phyloP scores from a whole-genome alignment of 2,888 invertebrate species.

The Oscheius sp. region DNA sequence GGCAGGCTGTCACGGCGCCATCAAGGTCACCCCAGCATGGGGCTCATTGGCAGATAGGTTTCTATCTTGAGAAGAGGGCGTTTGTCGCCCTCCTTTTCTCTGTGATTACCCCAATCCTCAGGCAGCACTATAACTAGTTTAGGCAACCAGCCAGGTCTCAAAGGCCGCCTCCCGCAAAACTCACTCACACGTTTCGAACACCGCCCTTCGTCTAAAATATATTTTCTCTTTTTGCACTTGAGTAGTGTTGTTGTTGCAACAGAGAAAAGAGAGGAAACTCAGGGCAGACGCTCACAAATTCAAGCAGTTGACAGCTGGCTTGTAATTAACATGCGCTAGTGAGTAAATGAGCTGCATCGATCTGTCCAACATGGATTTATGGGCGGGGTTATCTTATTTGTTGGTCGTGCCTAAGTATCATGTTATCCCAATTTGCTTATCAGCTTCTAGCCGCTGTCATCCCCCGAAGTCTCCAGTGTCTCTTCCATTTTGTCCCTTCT shows the following conservation, averaged over 20 bases:
- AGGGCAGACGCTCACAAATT: slow-evolving; percentile 4
- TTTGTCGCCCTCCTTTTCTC: slow-evolving; percentile 9
- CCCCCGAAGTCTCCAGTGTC: background rate
- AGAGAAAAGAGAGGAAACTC: no score
- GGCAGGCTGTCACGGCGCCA: slow-evolving; percentile 3
- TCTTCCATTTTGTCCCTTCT: background rate
- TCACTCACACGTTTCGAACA: slow-evolving; percentile 35
- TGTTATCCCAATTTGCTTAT: slow-evolving; percentile 27
- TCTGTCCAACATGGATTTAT: slow-evolving; percentile 34
- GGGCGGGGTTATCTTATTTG: slow-evolving; percentile 33
- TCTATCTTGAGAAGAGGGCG: background rate
- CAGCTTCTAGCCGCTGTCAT: background rate
- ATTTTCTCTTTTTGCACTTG: slow-evolving; percentile 8
- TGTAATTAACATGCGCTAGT: slow-evolving; percentile 34
- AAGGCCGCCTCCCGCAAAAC: slow-evolving; percentile 29
- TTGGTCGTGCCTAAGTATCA: slow-evolving; percentile 17
- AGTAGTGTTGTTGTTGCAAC: slow-evolving; percentile 7
- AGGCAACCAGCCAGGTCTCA: slow-evolving; percentile 33
- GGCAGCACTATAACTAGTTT: slow-evolving; percentile 33
- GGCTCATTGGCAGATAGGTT: slow-evolving; percentile 15
- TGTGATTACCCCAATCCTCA: slow-evolving; percentile 33
- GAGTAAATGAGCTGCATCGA: slow-evolving; percentile 36
- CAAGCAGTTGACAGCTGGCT: slow-evolving; percentile 32
- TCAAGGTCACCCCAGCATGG: slow-evolving; percentile 22
- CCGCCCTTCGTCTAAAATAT: slow-evolving; percentile 20